Evolutionary conservation across 1,140 invertebrate genomes (phyloP), one percentile per base, ranked within the genome.

Genomic region (Trichonephila inaurata): DNA sequence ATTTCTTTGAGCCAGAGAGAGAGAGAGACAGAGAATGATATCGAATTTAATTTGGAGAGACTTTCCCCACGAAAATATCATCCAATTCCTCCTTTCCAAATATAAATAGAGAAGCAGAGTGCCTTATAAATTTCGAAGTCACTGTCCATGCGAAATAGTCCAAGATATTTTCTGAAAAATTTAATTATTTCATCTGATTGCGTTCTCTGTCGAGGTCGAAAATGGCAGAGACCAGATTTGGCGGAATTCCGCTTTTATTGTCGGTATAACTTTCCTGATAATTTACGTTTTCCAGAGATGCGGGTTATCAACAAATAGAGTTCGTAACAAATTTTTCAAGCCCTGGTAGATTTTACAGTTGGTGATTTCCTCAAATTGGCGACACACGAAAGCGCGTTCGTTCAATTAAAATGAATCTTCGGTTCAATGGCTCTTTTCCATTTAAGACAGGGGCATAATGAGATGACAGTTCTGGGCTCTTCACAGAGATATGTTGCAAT

Each of bases 101-200:
- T 85, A 44, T 12, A 60, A 85, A 58, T 58, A 85, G 10, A 51
- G 51, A 51, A 51, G 0, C 10, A 7, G 51, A 51, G 7, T 12
- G 10, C 51, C 51, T 51, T 12, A 7, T 51, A 51, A 51, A 16
- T 60, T 28, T 24, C n/a, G 24, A 64, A 77, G 72, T 18, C 28
- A 28, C 19, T 88, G 62, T 88, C 86, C 60, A 88, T 40, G 64
- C 60, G 28, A 88, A 62, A 64, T 64, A 24, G 24, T 61, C 86
- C 19, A 44, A 88, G 86, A 64, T 64, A 88, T 66, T 85, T 88
- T 64, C 61, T 16, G 60, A 40, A 58, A 88, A 88, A 88, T 88
- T 88, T 88, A 88, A 88, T 88, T 88, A 88, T 62, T 64, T 64
- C 86, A 61, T 24, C 14, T 64, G 60, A 40, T 40, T 85, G 83